A percentile compares a stretch with the other conserved stretches of the same genome.
Evolutionary conservation across 2,113 vertebrate genomes (phyloP).

Genomic region (Ibidorhyncha struthersii): DNA sequence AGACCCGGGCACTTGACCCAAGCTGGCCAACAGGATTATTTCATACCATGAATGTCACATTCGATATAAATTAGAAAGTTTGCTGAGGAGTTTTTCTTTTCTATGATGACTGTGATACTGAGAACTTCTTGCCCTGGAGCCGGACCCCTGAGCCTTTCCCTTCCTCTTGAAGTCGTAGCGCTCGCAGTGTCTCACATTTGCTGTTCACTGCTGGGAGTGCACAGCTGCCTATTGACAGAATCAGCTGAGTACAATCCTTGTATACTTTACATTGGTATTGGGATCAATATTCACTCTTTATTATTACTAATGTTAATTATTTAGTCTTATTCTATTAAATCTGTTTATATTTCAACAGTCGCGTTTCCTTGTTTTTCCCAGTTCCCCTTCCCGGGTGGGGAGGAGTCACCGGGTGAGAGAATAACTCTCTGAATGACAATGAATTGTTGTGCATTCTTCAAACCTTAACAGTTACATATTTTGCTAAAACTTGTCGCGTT

Average conservation of each 20-base stretch:
- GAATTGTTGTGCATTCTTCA: not conserved
- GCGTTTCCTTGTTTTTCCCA: not conserved
- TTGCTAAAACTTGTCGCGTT: rapidly evolving
- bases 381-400: not conserved
- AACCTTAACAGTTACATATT: not conserved
- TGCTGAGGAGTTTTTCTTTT: not conserved
- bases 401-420: not conserved
- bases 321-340: not conserved
- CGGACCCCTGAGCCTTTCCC: not conserved
- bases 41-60: not conserved
- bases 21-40: not conserved
- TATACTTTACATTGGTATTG: not conserved
- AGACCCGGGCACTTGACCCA: not conserved
- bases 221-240: not conserved
- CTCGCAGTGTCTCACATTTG: not conserved
- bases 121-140: not conserved
- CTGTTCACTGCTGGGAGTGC: not conserved
- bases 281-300: not conserved
- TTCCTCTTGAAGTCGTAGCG: not conserved
- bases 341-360: not conserved
- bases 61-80: not conserved
- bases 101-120: not conserved
- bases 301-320: not conserved
- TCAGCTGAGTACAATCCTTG: not conserved
- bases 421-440: not conserved